Evolutionary conservation across 2,797 vertebrate species (phyloP), one percentile per base, ranked within the genome.

Genomic region (Streptopelia turtur): DNA sequence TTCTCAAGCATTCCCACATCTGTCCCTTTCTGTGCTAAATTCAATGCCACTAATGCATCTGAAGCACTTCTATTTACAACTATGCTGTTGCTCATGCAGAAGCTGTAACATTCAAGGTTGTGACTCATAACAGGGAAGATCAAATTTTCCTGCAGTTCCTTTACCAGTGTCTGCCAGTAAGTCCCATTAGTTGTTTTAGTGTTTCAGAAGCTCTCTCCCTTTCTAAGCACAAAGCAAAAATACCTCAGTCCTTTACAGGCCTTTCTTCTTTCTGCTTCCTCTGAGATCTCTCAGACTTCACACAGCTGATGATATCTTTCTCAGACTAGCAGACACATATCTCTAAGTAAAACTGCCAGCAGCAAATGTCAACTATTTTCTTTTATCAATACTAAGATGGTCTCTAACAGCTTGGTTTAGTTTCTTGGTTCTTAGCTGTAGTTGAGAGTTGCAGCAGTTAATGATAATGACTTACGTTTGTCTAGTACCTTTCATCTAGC

Each of bases 341-440:
- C 97, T 97, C 96, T 97, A 94, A 96, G 96, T 93, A 96, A 97
- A 97, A 97, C 92, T 87, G 96, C 97, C 97, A 93, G 96, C 95
- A 97, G 97, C 97, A 97, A 98, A 97, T 97, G 97, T 96, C 97
- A 98, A 87, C 92, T 94, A 49, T 96, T 97, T 97, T 88, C 96
- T 97, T 98, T 98, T 97, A 98, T 98, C 97, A 96, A 72, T 87
- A 89, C 82, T 85, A 91, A 93, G 87, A 93, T 90, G 96, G 96
- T 95, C 93, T 79, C 95, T 97, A 97, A 96, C 96, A 97, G 93
- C 95, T 91, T 96, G 94, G 93, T 89, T 96, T 85, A 84, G 83
- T 91, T 96, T 90, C 85, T 92, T 92, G 92, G 93, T 94, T 97
- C 89, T 94, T 91, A 95, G 69, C 87, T 95, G 90, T 88, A 83